Base-by-base conservation (phyloP, 2,797 vertebrate genomes). In the Manis javanica region DNA sequence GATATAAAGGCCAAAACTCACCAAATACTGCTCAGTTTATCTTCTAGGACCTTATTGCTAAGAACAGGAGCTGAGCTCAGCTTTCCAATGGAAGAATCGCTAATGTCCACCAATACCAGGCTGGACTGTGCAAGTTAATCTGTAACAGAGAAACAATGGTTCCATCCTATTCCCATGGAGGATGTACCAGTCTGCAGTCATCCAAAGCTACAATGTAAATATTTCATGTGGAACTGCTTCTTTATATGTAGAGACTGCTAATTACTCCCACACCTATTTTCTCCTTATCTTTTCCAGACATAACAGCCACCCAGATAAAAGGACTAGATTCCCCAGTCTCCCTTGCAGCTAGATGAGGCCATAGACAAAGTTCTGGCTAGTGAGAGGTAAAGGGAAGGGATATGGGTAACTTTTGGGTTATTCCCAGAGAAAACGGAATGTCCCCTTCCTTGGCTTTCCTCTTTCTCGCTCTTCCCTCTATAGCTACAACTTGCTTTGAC, bases 71-170 rank as follows among this genome's bases (percentile, higher is more conserved):
- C 97, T 99, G 99, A 81, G 99, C 99, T 96, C 98, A 98, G 95
- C 98, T 99, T 97, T 99, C 99, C 39, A 99, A 96, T 2, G 99
- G 99, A 66, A 99, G 98, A 78, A 99, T 99, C 2, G 99, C 99
- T 7, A 99, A 96, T 16, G 98, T 98, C 99, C 99, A 99, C 99
- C 99, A 99, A 97, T 99, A 99, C 99, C 99, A 99, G 49, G 99
- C 98, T 13, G 99, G 99, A 23, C 99, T 99, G 0, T 99, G 98
- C 0, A 99, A 99, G 90, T 98, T 99, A 26, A 98, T 96, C 99
- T 99, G 97, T 53, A 98, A 95, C 6, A 96, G 31, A 90, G 24
- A 82, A 81, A 91, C 29, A 92, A 29, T 42, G 51, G 39, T 42
- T 91, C 42, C 34, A 64, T 71, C 68, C 42, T 59, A 69, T 53